Evolutionary conservation across 2,113 vertebrate species (phyloP).

Genomic region (Lampris incognitus): DNA sequence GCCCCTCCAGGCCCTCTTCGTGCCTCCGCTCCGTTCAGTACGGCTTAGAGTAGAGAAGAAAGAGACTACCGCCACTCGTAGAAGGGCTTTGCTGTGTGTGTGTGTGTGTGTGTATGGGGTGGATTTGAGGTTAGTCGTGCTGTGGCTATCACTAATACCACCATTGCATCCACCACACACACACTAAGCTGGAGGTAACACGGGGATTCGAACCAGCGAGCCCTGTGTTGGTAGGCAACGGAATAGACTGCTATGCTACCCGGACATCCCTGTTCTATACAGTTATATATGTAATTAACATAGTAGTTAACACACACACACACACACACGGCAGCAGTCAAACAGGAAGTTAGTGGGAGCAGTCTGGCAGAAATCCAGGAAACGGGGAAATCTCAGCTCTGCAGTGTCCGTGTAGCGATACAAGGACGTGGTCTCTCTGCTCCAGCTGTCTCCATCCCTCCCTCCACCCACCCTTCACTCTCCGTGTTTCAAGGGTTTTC

Average conservation of each 20-base stretch:
- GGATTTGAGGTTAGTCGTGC: no score
- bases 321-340: no score
- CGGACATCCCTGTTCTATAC: no score
- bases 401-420: constrained; percentile 29
- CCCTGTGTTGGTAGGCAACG: no score
- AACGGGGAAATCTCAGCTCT: constrained; percentile 19
- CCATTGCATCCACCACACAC: no score
- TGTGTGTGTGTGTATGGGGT: background rate
- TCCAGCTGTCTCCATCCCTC: constrained; percentile 9
- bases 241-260: no score
- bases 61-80: constrained; percentile 3
- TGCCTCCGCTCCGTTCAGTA: background rate
- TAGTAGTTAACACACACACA: no score
- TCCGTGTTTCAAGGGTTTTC: background rate
- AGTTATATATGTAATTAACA: no score
- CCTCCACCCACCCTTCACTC: background rate
- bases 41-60: background rate
- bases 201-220: no score
- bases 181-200: no score
- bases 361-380: background rate
- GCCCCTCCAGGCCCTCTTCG: constrained; percentile 33
- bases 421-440: background rate
- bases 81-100: constrained; percentile 26
- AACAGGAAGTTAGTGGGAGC: background rate
- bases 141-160: no score